phyloP scores from a whole-genome alignment of 2,113 vertebrate genomes.

The Lagopus leucura region DNA sequence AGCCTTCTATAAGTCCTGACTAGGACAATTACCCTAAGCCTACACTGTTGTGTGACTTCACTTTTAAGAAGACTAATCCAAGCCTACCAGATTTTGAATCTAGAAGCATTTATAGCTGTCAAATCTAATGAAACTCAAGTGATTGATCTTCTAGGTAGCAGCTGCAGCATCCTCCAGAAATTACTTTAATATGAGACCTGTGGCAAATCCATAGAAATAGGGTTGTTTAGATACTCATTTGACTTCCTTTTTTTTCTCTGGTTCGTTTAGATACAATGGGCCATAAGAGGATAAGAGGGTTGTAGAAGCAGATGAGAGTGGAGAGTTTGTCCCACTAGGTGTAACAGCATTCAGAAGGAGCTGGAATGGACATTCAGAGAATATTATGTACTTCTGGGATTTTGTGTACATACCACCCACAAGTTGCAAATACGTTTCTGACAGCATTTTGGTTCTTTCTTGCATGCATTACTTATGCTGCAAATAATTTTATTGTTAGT shows the following conservation, averaged over 20 bases:
- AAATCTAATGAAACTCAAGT: constrained; percentile 23
- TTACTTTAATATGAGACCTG: not conserved
- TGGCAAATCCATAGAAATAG: not conserved
- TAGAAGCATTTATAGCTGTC: constrained; percentile 22
- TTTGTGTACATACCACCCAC: not conserved
- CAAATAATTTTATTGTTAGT: not conserved
- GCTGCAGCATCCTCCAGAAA: constrained; percentile 20
- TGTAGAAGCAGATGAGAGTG: not conserved
- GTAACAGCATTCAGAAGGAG: not conserved
- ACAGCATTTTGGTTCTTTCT: not conserved
- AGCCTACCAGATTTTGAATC: not conserved
- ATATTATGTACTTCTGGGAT: not conserved
- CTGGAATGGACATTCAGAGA: not conserved
- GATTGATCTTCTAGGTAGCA: constrained; percentile 24
- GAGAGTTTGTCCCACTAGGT: not conserved
- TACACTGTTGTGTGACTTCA: not conserved
- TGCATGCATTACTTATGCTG: not conserved
- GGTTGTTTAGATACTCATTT: not conserved
- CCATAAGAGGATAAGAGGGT: not conserved
- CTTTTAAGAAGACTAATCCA: not conserved
- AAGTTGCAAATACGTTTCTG: not conserved
- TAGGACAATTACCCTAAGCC: not conserved
- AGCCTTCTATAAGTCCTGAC: not conserved
- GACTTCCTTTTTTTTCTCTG: not conserved
- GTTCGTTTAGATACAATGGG: not conserved